These are phyloP conservation scores for Penaeus monodon DNA, from an alignment of 2,888 invertebrate genomes.

Conservation along the genomic window DNA sequence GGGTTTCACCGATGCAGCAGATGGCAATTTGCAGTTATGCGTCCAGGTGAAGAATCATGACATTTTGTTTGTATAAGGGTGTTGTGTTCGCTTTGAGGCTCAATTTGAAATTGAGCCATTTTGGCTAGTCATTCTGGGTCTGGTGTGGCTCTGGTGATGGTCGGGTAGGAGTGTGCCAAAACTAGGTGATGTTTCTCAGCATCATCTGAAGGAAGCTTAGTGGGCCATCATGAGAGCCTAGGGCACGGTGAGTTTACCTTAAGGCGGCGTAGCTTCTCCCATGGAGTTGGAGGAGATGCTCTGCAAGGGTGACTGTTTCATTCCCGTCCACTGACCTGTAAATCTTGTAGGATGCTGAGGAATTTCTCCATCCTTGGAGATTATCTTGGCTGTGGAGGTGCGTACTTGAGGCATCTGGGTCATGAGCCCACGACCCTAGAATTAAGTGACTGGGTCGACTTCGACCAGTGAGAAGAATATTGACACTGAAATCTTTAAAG, in stretches of 20 bases:
- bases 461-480: constrained; percentile 45
- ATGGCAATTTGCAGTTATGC: constrained; percentile 34
- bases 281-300: constrained; percentile 59
- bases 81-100: constrained; percentile 30
- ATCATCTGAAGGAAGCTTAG: constrained; percentile 35
- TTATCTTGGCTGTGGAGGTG: constrained; percentile 11
- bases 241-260: constrained; percentile 55
- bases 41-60: constrained; percentile 32
- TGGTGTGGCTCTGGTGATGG: constrained; percentile 31
- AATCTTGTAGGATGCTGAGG: constrained; percentile 38
- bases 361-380: background rate
- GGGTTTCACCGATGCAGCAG: constrained; percentile 50
- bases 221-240: constrained; percentile 54
- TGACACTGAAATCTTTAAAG: constrained; percentile 29
- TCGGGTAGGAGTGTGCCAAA: constrained; percentile 37
- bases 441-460: constrained; percentile 56
- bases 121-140: background rate
- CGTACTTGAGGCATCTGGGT: background rate
- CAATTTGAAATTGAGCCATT: constrained; percentile 9
- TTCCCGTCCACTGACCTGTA: constrained; percentile 32
- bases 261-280: constrained; percentile 55
- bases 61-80: constrained; percentile 38
- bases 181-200: constrained; percentile 61
- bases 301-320: constrained; percentile 48
- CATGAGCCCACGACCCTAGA: constrained; percentile 24